Percentiles rank a stretch among this genome's conserved stretches.
Conservation (phyloP, 2,888 invertebrate species). For the Xestobium rufovillosum region DNA sequence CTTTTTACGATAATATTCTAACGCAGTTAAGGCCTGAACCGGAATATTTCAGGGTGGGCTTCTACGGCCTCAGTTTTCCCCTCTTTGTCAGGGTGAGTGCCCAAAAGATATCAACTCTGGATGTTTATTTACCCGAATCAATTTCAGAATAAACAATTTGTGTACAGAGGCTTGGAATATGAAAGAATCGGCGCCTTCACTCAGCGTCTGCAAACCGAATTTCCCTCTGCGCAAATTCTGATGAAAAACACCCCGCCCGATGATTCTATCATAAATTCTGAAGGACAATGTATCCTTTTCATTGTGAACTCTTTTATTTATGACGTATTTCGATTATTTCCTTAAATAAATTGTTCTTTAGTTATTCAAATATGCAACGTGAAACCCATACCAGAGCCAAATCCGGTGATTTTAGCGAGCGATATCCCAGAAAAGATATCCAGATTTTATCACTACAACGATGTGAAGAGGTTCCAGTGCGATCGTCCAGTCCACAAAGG, state of each 20-base stretch:
- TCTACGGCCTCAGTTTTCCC: slow-evolving; percentile 89
- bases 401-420: slow-evolving; percentile 41
- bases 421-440: slow-evolving; percentile 81
- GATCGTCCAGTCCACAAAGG: slow-evolving; percentile 87
- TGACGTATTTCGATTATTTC: not conserved
- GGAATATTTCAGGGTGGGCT: slow-evolving; percentile 92
- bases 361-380: slow-evolving; percentile 93
- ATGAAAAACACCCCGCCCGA: slow-evolving; percentile 89
- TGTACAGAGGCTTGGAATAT: slow-evolving; percentile 92
- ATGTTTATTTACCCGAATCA: slow-evolving; percentile 9
- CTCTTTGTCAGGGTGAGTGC: slow-evolving; percentile 81
- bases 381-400: slow-evolving; percentile 74
- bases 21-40: slow-evolving; percentile 84
- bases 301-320: slow-evolving; percentile 2
- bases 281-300: slow-evolving; percentile 69
- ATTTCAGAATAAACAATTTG: slow-evolving; percentile 83
- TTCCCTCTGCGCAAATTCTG: slow-evolving; percentile 88
- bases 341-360: slow-evolving; percentile 35
- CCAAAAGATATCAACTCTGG: not conserved
- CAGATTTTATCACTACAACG: slow-evolving; percentile 85
- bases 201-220: slow-evolving; percentile 86
- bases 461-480: slow-evolving; percentile 82
- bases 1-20: slow-evolving; percentile 86
- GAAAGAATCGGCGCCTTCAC: slow-evolving; percentile 92
- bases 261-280: slow-evolving; percentile 75